Conservation (phyloP, 2,797 vertebrate species). For the Lacerta viridis region DNA sequence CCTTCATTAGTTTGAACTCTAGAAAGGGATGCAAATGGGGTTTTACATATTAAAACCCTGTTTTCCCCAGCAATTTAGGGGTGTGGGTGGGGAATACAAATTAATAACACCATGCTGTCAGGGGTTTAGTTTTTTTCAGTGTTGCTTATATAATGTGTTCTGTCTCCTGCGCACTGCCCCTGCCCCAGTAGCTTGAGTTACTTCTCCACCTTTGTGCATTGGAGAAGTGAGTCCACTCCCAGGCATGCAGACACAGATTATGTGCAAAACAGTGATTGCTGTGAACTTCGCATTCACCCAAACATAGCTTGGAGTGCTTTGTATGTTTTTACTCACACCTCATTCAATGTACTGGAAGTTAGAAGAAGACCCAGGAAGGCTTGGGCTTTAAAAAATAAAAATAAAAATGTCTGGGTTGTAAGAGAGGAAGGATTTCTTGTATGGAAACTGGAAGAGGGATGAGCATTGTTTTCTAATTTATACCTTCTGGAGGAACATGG, state of each 20-base stretch:
- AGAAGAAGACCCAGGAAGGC: neutral
- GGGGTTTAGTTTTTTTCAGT: neutral
- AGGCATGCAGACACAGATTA: conserved; percentile 29
- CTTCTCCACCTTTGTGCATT: conserved; percentile 38
- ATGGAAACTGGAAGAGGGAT: neutral
- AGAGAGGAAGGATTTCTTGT: neutral
- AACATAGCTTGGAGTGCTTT: conserved; percentile 25
- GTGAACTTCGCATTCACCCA: conserved; percentile 42
- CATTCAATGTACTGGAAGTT: neutral
- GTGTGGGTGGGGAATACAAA: conserved; percentile 1
- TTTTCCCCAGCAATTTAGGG: conserved; percentile 33
- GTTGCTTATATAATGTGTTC: neutral
- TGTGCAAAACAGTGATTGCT: conserved; percentile 47
- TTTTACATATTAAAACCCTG: neutral
- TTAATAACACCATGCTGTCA: neutral
- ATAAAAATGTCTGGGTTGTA: neutral
- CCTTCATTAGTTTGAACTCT: conserved; percentile 33
- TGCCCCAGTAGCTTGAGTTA: conserved; percentile 28
- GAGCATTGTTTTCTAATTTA: neutral
- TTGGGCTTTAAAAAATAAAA: neutral
- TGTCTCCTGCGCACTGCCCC: conserved; percentile 7
- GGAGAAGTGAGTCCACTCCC: conserved; percentile 7
- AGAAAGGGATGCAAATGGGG: neutral
- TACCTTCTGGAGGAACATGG: neutral
- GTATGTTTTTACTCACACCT: conserved; percentile 20